Conservation (phyloP, 2,888 invertebrate genomes). For the Athetis lepigone region DNA sequence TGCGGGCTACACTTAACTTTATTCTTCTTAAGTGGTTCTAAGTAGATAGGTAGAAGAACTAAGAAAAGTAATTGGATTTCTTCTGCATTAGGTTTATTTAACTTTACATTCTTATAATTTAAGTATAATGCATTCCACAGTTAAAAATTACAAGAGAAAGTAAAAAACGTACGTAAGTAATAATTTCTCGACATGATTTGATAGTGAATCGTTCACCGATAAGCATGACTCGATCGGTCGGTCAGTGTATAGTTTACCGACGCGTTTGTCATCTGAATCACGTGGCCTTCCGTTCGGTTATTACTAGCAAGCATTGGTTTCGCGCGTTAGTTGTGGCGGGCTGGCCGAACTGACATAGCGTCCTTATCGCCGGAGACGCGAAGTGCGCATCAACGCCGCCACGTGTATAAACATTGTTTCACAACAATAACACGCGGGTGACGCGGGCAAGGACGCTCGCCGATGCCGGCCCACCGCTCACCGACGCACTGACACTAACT, state of each 20-base stretch:
- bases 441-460: slow-evolving; percentile 82
- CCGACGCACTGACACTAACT: slow-evolving; percentile 71
- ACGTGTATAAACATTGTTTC: slow-evolving; percentile 90
- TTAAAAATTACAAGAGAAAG: slow-evolving; percentile 4
- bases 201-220: slow-evolving; percentile 74
- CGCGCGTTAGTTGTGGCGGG: slow-evolving; percentile 86
- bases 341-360: slow-evolving; percentile 81
- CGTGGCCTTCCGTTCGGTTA: slow-evolving; percentile 86
- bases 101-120: slow-evolving; percentile 2
- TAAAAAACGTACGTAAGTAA: slow-evolving; percentile 47
- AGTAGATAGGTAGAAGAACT: slow-evolving; percentile 3
- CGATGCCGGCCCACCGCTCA: slow-evolving; percentile 72
- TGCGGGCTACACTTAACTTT: slow-evolving; percentile 1
- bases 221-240: slow-evolving; percentile 75
- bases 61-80: slow-evolving; percentile 11
- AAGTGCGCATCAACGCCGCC: slow-evolving; percentile 84
- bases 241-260: slow-evolving; percentile 75
- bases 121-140: not conserved
- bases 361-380: slow-evolving; percentile 82
- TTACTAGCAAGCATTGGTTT: slow-evolving; percentile 80
- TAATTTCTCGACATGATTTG: slow-evolving; percentile 53
- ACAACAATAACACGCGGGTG: slow-evolving; percentile 88
- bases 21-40: no score
- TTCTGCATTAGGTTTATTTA: slow-evolving; percentile 5
- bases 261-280: slow-evolving; percentile 88